phyloP scores from a whole-genome alignment of 2,797 vertebrate genomes.

The Scleropages formosus region DNA sequence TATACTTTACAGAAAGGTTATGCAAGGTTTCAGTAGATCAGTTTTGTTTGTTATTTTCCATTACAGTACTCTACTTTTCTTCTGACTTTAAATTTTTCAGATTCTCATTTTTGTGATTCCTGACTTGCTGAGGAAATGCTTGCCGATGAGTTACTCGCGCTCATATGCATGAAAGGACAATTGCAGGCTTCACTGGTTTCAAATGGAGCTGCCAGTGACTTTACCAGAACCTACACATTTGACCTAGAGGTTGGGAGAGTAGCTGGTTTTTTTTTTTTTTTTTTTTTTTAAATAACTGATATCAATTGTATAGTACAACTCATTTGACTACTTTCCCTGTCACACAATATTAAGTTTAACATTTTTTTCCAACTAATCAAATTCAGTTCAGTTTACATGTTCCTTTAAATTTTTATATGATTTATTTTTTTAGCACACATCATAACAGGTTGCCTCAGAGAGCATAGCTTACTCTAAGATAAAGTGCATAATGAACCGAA shows the following conservation, averaged over 20 bases:
- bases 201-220: slow-evolving; percentile 63
- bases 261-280: slow-evolving; percentile 15
- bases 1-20: too few species aligned
- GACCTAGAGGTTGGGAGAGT: slow-evolving; percentile 35
- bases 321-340: background rate
- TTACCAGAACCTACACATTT: slow-evolving; percentile 47
- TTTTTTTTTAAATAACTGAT: slow-evolving; percentile 46
- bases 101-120: slow-evolving; percentile 11
- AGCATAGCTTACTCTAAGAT: too few species aligned
- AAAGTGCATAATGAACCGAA: too few species aligned
- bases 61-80: background rate
- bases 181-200: slow-evolving; percentile 49
- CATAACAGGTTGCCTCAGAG: too few species aligned
- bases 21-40: background rate
- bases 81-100: background rate
- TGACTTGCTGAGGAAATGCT: slow-evolving; percentile 35
- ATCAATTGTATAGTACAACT: background rate
- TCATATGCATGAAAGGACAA: slow-evolving; percentile 51
- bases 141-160: slow-evolving; percentile 40
- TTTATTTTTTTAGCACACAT: background rate
- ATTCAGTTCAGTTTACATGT: background rate
- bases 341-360: background rate
- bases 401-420: background rate
- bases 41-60: background rate
- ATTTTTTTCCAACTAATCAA: background rate